Conservation (phyloP, 2,888 invertebrate species). For the Aleiodes leptofemur region DNA sequence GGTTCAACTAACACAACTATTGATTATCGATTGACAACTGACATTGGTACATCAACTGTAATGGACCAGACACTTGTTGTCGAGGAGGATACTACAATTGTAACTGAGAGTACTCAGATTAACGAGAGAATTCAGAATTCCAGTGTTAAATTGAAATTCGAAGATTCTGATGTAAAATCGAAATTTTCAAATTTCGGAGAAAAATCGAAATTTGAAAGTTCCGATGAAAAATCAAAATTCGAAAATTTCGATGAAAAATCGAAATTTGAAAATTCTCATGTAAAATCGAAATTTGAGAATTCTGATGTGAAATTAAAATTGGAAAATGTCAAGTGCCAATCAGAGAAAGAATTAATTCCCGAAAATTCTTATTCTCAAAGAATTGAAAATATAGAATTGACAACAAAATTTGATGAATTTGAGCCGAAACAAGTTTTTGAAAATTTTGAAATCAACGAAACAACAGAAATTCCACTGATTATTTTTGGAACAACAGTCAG, state of each 20-base stretch:
- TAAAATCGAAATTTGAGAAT: background rate
- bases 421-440: background rate
- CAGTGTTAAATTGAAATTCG: no score
- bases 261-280: background rate
- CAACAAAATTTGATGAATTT: slow-evolving; percentile 47
- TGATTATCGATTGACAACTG: slow-evolving; percentile 20
- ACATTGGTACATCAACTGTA: background rate
- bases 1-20: slow-evolving; percentile 8
- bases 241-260: no score
- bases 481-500: slow-evolving; percentile 32
- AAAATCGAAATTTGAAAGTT: no score
- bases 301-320: no score
- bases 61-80: background rate
- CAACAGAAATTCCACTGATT: slow-evolving; percentile 14
- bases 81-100: background rate
- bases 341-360: no score
- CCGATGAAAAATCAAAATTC: no score
- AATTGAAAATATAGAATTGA: slow-evolving; percentile 52
- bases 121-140: no score
- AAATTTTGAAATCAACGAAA: slow-evolving; percentile 3
- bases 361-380: background rate
- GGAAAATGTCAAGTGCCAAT: no score
- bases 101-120: background rate
- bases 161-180: no score
- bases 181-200: no score